Conservation (phyloP, 2,797 vertebrate species). For the Fundulus diaphanus region DNA sequence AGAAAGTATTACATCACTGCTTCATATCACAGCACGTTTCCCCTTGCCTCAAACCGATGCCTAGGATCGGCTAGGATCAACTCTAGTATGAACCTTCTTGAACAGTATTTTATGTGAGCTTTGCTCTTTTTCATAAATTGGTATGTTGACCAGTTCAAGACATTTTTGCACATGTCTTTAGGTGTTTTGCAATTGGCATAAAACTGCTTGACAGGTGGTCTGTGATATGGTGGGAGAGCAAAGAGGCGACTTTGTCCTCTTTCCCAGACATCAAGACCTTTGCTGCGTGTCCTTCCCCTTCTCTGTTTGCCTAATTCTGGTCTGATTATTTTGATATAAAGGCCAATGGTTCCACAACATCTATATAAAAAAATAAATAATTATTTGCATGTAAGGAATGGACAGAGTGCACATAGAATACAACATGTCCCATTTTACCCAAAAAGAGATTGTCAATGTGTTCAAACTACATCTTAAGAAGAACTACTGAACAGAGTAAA, state of each 20-base stretch:
- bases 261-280: no score
- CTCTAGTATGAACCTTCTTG: background rate
- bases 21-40: background rate
- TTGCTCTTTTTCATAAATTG: background rate
- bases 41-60: background rate
- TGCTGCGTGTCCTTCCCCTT: no score
- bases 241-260: no score
- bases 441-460: background rate
- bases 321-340: background rate
- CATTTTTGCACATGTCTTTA: background rate
- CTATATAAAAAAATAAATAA: no score
- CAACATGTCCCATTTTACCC: background rate
- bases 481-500: background rate
- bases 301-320: background rate
- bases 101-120: background rate
- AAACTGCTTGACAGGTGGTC: no score
- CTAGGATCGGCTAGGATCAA: background rate
- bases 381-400: background rate
- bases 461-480: conserved; percentile 3
- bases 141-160: background rate
- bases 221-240: no score
- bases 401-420: background rate
- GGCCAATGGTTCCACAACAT: background rate
- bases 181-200: background rate
- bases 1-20: background rate